Conservation (phyloP, 2,113 vertebrate species). For the Cepphus grylle region DNA sequence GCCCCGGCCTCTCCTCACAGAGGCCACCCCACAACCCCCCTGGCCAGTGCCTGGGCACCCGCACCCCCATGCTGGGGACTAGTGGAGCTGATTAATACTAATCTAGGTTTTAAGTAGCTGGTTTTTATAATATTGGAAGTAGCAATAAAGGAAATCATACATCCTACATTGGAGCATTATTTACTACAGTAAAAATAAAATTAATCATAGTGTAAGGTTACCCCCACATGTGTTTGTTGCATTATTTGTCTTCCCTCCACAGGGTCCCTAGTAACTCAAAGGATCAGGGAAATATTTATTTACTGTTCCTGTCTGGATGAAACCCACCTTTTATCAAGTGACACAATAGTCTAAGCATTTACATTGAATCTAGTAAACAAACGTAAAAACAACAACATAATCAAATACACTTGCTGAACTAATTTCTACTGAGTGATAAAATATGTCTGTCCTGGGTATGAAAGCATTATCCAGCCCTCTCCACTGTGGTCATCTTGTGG, state of each 20-base stretch:
- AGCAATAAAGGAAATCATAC: background rate
- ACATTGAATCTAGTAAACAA: background rate
- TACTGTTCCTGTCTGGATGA: background rate
- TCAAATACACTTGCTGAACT: rapidly evolving
- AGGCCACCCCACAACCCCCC: rapidly evolving
- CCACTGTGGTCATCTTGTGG: background rate
- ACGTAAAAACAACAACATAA: background rate
- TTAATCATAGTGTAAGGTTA: background rate
- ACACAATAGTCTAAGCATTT: background rate
- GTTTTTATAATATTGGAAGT: background rate
- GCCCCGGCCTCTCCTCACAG: rapidly evolving
- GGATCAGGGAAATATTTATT: conserved; percentile 5
- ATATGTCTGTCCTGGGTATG: background rate
- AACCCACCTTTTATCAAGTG: background rate
- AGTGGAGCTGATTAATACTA: background rate
- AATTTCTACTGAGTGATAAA: background rate
- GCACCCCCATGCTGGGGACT: too few species aligned
- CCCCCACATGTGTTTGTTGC: background rate
- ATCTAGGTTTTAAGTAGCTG: background rate
- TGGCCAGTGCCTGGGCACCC: rapidly evolving
- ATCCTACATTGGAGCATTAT: background rate
- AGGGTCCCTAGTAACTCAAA: background rate
- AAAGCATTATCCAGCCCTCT: background rate
- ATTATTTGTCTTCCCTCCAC: background rate
- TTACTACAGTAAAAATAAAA: background rate